These are phyloP conservation scores for Aphelenchoides bicaudatus DNA, from an alignment of 2,888 invertebrate genomes.

Conservation along the genomic window DNA sequence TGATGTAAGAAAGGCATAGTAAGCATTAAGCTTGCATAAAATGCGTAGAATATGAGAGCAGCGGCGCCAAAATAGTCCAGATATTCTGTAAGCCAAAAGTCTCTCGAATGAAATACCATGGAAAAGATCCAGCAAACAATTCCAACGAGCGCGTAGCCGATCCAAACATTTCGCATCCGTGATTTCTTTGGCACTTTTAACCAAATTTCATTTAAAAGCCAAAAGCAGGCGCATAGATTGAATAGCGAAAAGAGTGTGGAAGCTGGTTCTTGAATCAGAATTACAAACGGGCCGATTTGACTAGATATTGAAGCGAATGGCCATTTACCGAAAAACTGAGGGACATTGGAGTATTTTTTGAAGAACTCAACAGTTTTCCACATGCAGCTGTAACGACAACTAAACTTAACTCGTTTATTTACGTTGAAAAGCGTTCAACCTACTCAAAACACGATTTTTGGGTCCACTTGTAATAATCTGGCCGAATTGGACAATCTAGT, in stretches of 20 bases:
- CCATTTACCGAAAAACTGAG: conserved; percentile 57
- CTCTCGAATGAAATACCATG: conserved; percentile 44
- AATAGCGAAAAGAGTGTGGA: conserved; percentile 47
- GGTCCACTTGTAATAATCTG: conserved; percentile 32
- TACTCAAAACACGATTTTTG: conserved; percentile 33
- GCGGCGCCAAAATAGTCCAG: conserved; percentile 50
- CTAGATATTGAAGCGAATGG: conserved; percentile 41
- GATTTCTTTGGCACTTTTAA: conserved; percentile 11
- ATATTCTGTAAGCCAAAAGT: conserved; percentile 48
- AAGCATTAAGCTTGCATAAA: conserved; percentile 34
- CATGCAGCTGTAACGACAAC: conserved; percentile 50
- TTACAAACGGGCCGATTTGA: conserved; percentile 29
- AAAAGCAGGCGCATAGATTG: conserved; percentile 36
- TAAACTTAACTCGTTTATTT: conserved; percentile 18
- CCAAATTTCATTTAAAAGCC: conserved; percentile 20
- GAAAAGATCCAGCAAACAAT: conserved; percentile 44
- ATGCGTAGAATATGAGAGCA: conserved; percentile 34
- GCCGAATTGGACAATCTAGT: conserved; percentile 29
- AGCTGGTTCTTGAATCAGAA: conserved; percentile 47
- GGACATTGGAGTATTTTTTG: conserved; percentile 27
- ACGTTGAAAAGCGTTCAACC: conserved; percentile 14
- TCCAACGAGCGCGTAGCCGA: conserved; percentile 39
- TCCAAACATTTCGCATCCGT: conserved; percentile 34
- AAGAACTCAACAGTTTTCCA: conserved; percentile 44
- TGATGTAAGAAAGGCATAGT: neutral